Conservation (phyloP, 2,797 vertebrate species). For the Catamblyrhynchus diadema region DNA sequence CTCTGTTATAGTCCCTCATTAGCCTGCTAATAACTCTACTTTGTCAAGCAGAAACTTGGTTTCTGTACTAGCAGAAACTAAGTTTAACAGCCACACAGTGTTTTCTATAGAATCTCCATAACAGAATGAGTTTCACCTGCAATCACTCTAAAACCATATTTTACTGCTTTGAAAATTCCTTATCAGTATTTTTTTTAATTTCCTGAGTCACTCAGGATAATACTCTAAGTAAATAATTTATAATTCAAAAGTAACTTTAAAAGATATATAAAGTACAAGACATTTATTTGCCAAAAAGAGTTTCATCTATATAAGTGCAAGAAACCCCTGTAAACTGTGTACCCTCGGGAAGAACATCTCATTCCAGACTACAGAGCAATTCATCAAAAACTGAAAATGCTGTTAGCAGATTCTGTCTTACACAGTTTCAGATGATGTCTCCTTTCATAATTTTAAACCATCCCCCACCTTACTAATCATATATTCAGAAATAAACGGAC, state of each 20-base stretch:
- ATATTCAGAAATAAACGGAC: not conserved
- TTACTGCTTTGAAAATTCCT: not conserved
- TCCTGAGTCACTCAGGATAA: not conserved
- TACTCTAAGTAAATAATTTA: not conserved
- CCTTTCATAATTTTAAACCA: not conserved
- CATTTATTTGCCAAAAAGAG: not conserved
- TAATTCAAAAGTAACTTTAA: not conserved
- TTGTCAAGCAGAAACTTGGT: not conserved
- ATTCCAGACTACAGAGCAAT: not conserved
- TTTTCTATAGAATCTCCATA: not conserved
- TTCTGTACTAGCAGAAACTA: not conserved
- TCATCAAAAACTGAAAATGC: not conserved
- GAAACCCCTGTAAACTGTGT: not conserved
- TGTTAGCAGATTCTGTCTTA: not conserved
- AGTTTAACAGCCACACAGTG: not conserved
- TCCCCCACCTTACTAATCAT: not conserved
- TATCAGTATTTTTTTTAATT: not conserved
- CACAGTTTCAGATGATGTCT: not conserved
- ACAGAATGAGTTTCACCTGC: accelerated
- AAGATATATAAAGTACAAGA: not conserved
- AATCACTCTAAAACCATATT: not conserved
- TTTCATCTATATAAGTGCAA: not conserved
- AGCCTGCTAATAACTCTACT: not conserved
- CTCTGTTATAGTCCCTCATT: not conserved
- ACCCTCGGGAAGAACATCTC: not conserved